Base-by-base conservation (phyloP, 64 coral and sea anemone genomes). In the Porites australiensis region DNA sequence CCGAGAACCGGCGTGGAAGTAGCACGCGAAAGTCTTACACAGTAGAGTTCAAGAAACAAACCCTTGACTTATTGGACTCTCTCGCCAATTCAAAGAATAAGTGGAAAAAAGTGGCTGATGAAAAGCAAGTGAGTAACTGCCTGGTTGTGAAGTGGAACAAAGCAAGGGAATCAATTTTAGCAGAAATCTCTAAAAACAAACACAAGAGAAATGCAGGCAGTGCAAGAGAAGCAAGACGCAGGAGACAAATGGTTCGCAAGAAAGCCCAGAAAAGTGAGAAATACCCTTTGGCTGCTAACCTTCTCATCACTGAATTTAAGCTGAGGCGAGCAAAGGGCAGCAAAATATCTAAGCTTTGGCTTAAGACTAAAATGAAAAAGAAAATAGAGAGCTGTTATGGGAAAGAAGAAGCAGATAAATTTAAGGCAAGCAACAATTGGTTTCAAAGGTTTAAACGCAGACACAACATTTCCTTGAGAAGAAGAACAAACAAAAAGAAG, bases 71-170 rank as follows among this genome's bases (percentile, higher is more conserved):
- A 23, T 70, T 90, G 21, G 21, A 70, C 68, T 70, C 68, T 70
- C 21, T 70, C n/a, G 5, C n/a, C 68, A 70, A 0, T 70, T 70
- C 88, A n/a, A 90, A 21, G 49, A 90, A 90, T 80, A 90, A 90
- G 19, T 68, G 88, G 62, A 7, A 87, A 79, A 93, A 93, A 87
- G 83, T 69, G 55, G 89, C 89, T 58, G 67, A n/a, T n/a, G n/a
- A n/a, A n/a, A n/a, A n/a, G n/a, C n/a, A n/a, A n/a, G n/a, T n/a
- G n/a, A n/a, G n/a, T n/a, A n/a, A n/a, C n/a, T n/a, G n/a, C n/a
- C n/a, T n/a, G n/a, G n/a, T n/a, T n/a, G n/a, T n/a, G n/a, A 91
- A 65, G 91, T 61, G 77, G 84, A 16, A 20, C 85, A 89, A 83
- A 71, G 77, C 69, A 55, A 88, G 20, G 51, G 23, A 88, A 14